Evolutionary conservation across 2,113 vertebrate species (phyloP), one percentile per base, ranked within the genome.

Genomic region (Rafetus swinhoei): DNA sequence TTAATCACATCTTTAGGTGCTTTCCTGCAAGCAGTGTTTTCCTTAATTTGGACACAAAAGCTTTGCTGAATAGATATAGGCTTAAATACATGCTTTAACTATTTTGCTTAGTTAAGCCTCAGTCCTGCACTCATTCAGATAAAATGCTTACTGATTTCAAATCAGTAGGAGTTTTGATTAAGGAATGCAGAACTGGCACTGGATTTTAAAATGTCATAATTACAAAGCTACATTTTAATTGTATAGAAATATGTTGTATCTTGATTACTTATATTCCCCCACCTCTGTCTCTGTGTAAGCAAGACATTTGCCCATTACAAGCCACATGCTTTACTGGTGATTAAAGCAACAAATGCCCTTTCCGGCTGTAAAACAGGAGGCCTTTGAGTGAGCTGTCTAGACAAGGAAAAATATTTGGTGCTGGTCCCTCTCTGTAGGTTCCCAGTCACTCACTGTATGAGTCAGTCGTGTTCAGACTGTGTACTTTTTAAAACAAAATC

Each of bases 321-420:
- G 27, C 39, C 85, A 97, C 57, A 45, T 95, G 92, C 94, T 97
- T 97, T 96, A 95, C 85, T 95, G 93, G 87, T 96, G 91, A 94
- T 95, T 97, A 94, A 91, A 96, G 97, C 94, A 95, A 95, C 92
- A 95, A 94, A 97, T 95, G 77, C 91, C 94, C 96, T 96, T 97
- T 96, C 90, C 35, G 57, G 84, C 91, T 89, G 50, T 94, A 96
- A 96, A 95, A 91, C 96, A 96, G 89, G 95, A 97, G 92, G 96
- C 96, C 92, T 97, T 96, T 98, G 95, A 97, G 91, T 93, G 95
- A 69, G 92, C 93, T 97, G 97, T 98, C 97, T 98, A 97, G 96
- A 97, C 97, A 65, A 97, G 95, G 81, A 93, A 96, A 97, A 96
- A 97, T 95, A 97, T 97, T 97, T 97, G 87, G 88, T 95, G 92